Conservation (phyloP, 2,888 invertebrate species). For the Synanthedon myopaeformis region DNA sequence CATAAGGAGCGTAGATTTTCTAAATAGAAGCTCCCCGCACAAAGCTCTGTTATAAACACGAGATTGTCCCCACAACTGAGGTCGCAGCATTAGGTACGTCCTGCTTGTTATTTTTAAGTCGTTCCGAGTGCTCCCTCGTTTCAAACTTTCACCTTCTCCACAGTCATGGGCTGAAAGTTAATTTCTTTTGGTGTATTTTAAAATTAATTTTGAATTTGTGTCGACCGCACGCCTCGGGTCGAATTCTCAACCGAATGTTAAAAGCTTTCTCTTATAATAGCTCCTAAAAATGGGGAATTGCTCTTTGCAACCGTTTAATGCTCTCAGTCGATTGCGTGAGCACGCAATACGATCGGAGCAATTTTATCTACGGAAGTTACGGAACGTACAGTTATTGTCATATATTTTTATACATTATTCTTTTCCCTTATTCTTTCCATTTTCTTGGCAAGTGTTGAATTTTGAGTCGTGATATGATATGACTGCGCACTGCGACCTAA, state of each 20-base stretch:
- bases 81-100: constrained; percentile 26
- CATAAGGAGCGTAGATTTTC: background rate
- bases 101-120: constrained; percentile 64
- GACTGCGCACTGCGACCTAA: too few species aligned
- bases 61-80: constrained; percentile 21
- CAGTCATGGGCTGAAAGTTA: constrained; percentile 52
- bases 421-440: too few species aligned
- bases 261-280: constrained; percentile 46
- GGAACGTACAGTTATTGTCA: background rate
- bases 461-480: too few species aligned
- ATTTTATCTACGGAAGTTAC: background rate
- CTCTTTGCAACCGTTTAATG: constrained; percentile 36
- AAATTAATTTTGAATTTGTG: constrained; percentile 68
- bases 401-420: background rate
- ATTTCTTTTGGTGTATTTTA: constrained; percentile 69
- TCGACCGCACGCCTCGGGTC: constrained; percentile 52
- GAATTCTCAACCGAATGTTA: constrained; percentile 51
- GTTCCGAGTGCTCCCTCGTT: constrained; percentile 49
- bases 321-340: constrained; percentile 24
- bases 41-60: constrained; percentile 15
- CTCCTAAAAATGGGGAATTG: constrained; percentile 33
- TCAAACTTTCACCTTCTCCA: constrained; percentile 53
- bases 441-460: too few species aligned
- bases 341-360: constrained; percentile 3
- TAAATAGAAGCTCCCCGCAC: background rate